Conservation (phyloP, 2,113 vertebrate genomes). For the Mystacornis crossleyi region DNA sequence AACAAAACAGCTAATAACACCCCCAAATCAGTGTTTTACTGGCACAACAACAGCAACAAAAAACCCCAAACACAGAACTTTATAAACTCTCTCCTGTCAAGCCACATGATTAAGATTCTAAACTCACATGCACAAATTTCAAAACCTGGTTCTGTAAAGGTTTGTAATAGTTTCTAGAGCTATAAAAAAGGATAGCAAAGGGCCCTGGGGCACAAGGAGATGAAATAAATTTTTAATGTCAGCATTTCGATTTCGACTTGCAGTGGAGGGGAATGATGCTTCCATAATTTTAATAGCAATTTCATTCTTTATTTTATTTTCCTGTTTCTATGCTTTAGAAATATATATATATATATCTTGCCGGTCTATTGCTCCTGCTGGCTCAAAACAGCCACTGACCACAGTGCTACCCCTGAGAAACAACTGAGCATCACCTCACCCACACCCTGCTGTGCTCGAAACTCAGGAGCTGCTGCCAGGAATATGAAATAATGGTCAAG, state of each 20-base stretch:
- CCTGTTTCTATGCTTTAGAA: neutral
- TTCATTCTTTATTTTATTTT: neutral
- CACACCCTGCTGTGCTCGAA: neutral
- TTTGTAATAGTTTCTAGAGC: neutral
- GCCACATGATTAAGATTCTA: neutral
- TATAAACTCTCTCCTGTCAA: neutral
- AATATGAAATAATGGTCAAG: neutral
- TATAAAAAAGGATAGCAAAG: neutral
- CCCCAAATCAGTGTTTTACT: neutral
- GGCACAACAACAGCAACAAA: neutral
- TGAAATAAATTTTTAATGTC: neutral
- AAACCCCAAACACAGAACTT: neutral
- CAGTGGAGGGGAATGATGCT: neutral
- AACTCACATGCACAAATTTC: neutral
- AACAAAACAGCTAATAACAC: too few species aligned
- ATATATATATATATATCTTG: neutral
- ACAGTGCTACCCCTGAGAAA: fast-evolving
- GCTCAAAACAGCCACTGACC: neutral
- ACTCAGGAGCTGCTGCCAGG: neutral
- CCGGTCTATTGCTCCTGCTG: neutral
- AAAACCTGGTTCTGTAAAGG: neutral
- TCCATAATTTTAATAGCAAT: neutral
- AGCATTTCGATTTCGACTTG: neutral
- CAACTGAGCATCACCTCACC: neutral
- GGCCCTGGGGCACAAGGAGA: neutral